A percentile compares a stretch with the other conserved stretches of the same genome.
Conservation (phyloP, 2,888 invertebrate species). For the Mimachlamys varia region DNA sequence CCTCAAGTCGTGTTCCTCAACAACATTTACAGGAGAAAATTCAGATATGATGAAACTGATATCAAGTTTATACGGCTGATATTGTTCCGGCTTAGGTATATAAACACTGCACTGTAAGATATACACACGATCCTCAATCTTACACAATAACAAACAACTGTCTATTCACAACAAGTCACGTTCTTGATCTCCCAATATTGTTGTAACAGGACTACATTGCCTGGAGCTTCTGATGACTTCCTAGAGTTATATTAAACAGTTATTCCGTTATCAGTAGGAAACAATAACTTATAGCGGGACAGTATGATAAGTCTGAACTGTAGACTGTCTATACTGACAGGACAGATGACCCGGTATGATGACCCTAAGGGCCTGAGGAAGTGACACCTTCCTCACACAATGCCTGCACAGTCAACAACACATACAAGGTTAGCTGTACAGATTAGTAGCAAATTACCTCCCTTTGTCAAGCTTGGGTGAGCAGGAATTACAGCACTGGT, state of each 20-base stretch:
- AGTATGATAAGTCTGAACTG: background rate
- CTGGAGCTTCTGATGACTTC: background rate
- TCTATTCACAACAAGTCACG: slow-evolving; percentile 11
- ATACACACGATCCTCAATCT: background rate
- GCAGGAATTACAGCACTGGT: background rate
- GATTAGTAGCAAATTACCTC: background rate
- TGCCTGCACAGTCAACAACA: background rate
- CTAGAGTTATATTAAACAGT: background rate
- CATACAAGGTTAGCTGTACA: background rate
- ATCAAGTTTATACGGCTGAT: background rate
- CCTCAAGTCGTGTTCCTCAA: background rate
- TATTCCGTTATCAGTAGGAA: background rate
- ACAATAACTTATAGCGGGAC: background rate
- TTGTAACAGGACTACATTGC: background rate
- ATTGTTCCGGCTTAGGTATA: background rate
- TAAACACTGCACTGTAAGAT: background rate
- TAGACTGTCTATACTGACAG: background rate
- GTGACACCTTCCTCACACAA: background rate
- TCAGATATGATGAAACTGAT: background rate
- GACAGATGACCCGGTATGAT: background rate
- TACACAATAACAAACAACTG: background rate
- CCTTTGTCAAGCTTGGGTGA: background rate
- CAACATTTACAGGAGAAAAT: background rate
- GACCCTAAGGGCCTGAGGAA: background rate
- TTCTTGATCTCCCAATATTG: background rate